Evolutionary conservation across 2,113 vertebrate species (phyloP), one percentile per base, ranked within the genome.

Genomic region (Oxyruncus cristatus): DNA sequence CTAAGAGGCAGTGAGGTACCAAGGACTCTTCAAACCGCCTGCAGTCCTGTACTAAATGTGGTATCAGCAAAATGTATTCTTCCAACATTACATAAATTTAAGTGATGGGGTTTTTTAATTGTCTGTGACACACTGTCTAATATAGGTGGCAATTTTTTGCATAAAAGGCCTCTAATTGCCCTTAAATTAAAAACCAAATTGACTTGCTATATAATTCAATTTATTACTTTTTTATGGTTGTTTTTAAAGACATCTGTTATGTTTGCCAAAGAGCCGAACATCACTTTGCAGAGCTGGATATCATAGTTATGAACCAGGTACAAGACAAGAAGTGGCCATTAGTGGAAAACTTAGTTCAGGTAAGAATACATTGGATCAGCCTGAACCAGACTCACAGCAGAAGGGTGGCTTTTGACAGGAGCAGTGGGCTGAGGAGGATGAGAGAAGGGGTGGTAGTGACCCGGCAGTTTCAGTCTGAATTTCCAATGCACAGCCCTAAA

Each of bases 41-140:
- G 6, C 32, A 71, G 18, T 65, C 26, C 18, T 81, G 23, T 47
- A 42, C 10, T 75, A 49, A 70, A 21, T 24, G 35, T 4, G 71
- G 2, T 47, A 16, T 26, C 4, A 41, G 4, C 46, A 77, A 61
- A 58, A 90, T 22, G 8, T 66, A 8, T 39, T 75, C 82, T 92
- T 81, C 8, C 7, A 2, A 23, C 15, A 24, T 67, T 33, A 75
- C 74, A 81, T 33, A 21, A 42, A 39, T 35, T 42, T 47, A 46
- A 33, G 4, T 30, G 26, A 1, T 24, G 18, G 2, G 33, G 8
- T 3, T 0, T 4, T 17, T 35, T 52, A 28, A 46, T 66, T 0
- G 1, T 59, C 42, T 44, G 12, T 56, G 52, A 14, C 39, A 21
- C 23, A 3, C 28, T 52, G 11, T 42, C 35, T 68, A 23, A 66